phyloP scores from a whole-genome alignment of 2,888 invertebrate species.

The Nezara viridula region DNA sequence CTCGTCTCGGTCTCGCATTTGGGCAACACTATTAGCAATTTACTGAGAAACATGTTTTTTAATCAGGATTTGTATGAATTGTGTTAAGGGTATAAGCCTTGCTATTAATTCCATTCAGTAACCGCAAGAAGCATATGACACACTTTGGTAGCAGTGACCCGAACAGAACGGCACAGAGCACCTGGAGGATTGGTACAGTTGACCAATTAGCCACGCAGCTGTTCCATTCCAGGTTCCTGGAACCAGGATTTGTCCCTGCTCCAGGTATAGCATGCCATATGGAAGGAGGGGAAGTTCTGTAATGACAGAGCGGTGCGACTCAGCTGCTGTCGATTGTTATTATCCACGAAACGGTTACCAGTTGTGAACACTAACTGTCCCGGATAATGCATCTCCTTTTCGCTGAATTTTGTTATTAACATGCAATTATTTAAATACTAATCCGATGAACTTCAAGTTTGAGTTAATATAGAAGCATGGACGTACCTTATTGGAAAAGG shows the following conservation, averaged over 20 bases:
- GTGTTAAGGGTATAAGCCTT: too few species aligned
- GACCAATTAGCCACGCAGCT: background rate
- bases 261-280: background rate
- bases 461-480: too few species aligned
- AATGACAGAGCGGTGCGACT: background rate
- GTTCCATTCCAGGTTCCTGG: background rate
- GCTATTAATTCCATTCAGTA: too few species aligned
- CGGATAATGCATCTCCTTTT: background rate
- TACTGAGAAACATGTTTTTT: too few species aligned
- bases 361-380: background rate
- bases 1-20: too few species aligned
- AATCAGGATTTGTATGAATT: too few species aligned
- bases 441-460: too few species aligned
- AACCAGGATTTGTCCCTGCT: constrained; percentile 20
- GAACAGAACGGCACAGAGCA: background rate
- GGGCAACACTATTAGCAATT: too few species aligned
- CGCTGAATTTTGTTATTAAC: too few species aligned
- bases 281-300: background rate
- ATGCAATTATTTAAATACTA: too few species aligned
- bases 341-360: background rate
- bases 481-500: too few species aligned
- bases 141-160: background rate
- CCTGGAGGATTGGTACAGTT: background rate
- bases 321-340: background rate
- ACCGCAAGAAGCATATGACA: background rate